Percentiles rank a stretch among this genome's conserved stretches.
Conservation (phyloP, 2,797 vertebrate species). For the Sebastes wilsoni region DNA sequence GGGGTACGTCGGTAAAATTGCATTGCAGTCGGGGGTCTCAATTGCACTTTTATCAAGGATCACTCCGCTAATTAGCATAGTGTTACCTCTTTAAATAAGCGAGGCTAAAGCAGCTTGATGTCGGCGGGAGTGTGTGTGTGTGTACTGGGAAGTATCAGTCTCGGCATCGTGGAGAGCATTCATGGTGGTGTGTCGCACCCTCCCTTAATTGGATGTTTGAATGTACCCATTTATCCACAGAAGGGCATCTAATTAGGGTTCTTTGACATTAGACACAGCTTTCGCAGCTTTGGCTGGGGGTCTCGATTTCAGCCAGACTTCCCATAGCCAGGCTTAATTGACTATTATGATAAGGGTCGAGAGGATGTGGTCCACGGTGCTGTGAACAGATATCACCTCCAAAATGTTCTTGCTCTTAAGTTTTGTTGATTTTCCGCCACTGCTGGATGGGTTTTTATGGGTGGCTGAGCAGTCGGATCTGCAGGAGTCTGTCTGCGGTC, state of each 20-base stretch:
- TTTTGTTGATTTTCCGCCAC: constrained; percentile 41
- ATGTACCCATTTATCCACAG: constrained; percentile 74
- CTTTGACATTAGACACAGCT: constrained; percentile 71
- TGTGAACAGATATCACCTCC: constrained; percentile 45
- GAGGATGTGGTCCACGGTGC: constrained; percentile 29
- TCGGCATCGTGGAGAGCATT: constrained; percentile 48
- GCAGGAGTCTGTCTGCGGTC: constrained; percentile 17
- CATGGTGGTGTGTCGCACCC: constrained; percentile 53
- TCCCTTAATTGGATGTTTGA: constrained; percentile 81
- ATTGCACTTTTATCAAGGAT: constrained; percentile 60
- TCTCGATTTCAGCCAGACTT: constrained; percentile 55
- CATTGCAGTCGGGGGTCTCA: constrained; percentile 52
- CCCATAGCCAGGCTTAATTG: constrained; percentile 72
- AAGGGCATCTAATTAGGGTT: constrained; percentile 77
- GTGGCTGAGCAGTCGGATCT: background rate
- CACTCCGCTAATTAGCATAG: constrained; percentile 63
- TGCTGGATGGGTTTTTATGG: constrained; percentile 1
- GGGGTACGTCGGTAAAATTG: constrained; percentile 48
- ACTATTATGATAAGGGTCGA: constrained; percentile 69
- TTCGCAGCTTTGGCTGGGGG: constrained; percentile 48
- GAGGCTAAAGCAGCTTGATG: constrained; percentile 30
- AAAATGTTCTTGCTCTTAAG: constrained; percentile 6
- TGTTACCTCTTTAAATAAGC: constrained; percentile 60
- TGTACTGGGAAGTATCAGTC: constrained; percentile 35
- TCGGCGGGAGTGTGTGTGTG: constrained; percentile 12